These are phyloP conservation scores for Danio tinwini DNA, from an alignment of 2,797 vertebrate species.

Conservation along the genomic window DNA sequence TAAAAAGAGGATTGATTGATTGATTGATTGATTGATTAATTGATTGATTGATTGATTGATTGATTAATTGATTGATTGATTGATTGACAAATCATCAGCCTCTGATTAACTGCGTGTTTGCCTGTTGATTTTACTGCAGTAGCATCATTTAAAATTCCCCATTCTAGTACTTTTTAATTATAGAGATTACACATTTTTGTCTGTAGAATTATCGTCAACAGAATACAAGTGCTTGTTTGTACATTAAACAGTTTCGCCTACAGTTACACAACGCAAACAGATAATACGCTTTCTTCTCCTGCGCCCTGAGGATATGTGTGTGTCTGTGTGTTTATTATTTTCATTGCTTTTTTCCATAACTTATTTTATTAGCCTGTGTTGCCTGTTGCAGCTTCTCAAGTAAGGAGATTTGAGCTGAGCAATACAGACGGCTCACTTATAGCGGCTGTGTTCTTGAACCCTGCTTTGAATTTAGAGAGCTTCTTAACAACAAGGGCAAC, in stretches of 20 bases:
- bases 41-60: too few species aligned
- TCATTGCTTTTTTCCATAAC: constrained; percentile 49
- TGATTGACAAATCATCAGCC: neutral
- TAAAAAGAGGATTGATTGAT: too few species aligned
- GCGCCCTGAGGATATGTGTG: neutral
- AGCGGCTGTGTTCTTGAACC: constrained; percentile 60
- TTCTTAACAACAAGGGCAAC: constrained; percentile 62
- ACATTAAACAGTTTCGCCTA: constrained; percentile 4
- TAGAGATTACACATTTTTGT: neutral
- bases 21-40: too few species aligned
- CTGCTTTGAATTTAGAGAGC: constrained; percentile 66
- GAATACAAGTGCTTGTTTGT: constrained; percentile 4
- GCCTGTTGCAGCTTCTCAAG: constrained; percentile 18
- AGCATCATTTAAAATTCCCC: neutral
- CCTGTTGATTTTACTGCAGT: neutral
- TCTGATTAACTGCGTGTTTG: constrained; percentile 5
- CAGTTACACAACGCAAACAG: constrained; percentile 1
- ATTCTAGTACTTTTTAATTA: constrained; percentile 12
- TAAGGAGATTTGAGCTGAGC: constrained; percentile 56
- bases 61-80: neutral
- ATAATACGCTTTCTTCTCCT: constrained; percentile 5
- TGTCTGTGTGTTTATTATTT: neutral
- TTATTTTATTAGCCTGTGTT: constrained; percentile 53
- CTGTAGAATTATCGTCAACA: neutral
- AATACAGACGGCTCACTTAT: constrained; percentile 60